A percentile compares a stretch with the other conserved stretches of the same genome.
These are phyloP conservation scores for Sphaerophoria taeniata DNA, from an alignment of 2,888 invertebrate species.

Conservation along the genomic window DNA sequence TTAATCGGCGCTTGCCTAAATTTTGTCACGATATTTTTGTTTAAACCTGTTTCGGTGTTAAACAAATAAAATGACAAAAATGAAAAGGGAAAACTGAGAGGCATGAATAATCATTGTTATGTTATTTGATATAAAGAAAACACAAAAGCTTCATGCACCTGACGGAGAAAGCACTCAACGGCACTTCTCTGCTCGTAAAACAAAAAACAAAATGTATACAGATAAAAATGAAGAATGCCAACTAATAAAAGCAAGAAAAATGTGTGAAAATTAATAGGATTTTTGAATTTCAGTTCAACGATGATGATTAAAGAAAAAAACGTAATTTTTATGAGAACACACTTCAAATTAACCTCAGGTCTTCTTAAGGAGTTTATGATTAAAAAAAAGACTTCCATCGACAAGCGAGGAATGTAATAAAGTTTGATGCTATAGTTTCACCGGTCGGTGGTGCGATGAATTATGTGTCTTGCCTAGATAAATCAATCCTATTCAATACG, in stretches of 20 bases:
- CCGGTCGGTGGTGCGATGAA: slow-evolving; percentile 18
- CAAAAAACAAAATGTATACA: slow-evolving; percentile 35
- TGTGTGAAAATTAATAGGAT: neutral
- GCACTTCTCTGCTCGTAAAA: slow-evolving; percentile 9
- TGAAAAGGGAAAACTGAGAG: slow-evolving; percentile 60
- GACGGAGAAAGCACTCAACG: slow-evolving; percentile 60
- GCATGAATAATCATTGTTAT: slow-evolving; percentile 29
- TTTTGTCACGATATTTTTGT: slow-evolving; percentile 15
- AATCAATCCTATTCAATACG: slow-evolving; percentile 70
- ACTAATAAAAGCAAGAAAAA: neutral
- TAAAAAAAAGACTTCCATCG: slow-evolving; percentile 33
- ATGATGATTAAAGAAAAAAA: neutral
- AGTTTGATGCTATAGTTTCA: slow-evolving; percentile 48
- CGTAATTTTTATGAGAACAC: neutral
- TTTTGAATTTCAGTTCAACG: neutral
- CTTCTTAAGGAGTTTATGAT: neutral
- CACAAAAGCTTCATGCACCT: slow-evolving; percentile 26
- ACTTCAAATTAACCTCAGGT: neutral
- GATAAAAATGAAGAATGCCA: slow-evolving; percentile 4
- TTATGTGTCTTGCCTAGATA: slow-evolving; percentile 56
- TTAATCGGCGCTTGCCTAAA: slow-evolving; percentile 22
- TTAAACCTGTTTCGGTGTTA: slow-evolving; percentile 14
- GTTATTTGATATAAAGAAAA: slow-evolving; percentile 38
- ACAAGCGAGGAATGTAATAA: neutral
- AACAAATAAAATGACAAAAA: slow-evolving; percentile 37